Evolutionary conservation across 2,888 invertebrate genomes (phyloP).

Genomic region (Cephus spinipes): DNA sequence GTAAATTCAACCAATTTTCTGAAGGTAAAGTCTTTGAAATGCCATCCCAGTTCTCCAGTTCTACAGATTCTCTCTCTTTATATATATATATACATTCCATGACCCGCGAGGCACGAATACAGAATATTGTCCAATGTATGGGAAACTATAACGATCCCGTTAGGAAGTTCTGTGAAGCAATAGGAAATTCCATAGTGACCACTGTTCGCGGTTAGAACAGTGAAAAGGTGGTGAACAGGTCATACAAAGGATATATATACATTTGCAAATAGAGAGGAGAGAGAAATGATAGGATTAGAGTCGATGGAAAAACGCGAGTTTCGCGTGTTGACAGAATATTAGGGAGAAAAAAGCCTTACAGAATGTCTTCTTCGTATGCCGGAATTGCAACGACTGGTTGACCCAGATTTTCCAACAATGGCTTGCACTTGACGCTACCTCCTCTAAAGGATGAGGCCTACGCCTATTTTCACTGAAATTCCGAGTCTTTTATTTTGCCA

Average conservation of each 20-base stretch:
- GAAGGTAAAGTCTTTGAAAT: background rate
- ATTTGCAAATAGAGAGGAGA: no score
- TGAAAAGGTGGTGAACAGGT: background rate
- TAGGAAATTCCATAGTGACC: background rate
- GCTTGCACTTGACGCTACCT: slow-evolving; percentile 42
- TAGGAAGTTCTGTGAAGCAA: background rate
- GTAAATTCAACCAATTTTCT: background rate
- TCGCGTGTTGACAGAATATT: slow-evolving; percentile 20
- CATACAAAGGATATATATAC: no score
- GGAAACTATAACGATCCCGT: background rate
- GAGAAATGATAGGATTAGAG: background rate
- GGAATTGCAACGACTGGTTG: slow-evolving; percentile 26
- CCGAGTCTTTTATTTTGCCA: background rate
- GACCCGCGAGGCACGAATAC: background rate
- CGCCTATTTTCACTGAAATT: background rate
- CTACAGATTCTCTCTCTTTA: background rate
- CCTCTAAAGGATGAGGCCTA: background rate
- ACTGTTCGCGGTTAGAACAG: background rate
- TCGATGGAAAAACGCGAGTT: background rate
- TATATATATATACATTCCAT: background rate
- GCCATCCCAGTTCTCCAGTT: background rate
- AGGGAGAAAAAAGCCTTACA: slow-evolving; percentile 16
- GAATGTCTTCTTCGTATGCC: slow-evolving; percentile 8
- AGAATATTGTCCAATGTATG: background rate
- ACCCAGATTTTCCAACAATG: slow-evolving; percentile 54